Percentiles rank a stretch among this genome's conserved stretches.
phyloP scores from a whole-genome alignment of 2,113 vertebrate species.

The Haplochromis vanheusdeni region DNA sequence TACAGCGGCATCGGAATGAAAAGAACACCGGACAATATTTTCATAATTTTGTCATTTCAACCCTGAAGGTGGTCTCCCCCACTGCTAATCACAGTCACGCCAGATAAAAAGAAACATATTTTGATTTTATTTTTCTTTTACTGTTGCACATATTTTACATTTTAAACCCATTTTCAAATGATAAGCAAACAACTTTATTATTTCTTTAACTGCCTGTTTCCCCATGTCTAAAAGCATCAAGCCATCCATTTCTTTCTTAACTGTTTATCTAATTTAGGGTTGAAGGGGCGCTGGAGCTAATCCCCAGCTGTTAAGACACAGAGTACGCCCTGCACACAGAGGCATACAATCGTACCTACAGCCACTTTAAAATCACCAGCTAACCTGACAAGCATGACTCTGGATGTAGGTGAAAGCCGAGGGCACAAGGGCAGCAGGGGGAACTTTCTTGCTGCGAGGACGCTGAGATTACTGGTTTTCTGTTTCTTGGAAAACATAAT shows the following conservation, averaged over 20 bases:
- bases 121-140: not conserved
- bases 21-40: not conserved
- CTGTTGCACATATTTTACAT: not conserved
- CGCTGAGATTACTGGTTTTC: not conserved
- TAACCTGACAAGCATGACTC: not conserved
- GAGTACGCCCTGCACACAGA: not conserved
- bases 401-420: not conserved
- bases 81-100: not conserved
- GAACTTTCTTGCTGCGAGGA: not conserved
- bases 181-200: not conserved
- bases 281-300: not conserved
- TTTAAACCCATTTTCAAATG: not conserved
- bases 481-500: not conserved
- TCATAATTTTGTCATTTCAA: not conserved
- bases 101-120: not conserved
- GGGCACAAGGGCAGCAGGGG: not conserved
- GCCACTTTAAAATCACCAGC: not conserved
- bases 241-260: not conserved
- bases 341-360: not conserved
- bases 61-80: not conserved
- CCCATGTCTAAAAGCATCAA: not conserved
- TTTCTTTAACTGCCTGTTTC: not conserved
- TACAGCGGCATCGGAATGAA: not conserved
- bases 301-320: not conserved
- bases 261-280: not conserved